Base-by-base conservation (phyloP, 2,888 invertebrate genomes). In the Lepas anatifera region DNA sequence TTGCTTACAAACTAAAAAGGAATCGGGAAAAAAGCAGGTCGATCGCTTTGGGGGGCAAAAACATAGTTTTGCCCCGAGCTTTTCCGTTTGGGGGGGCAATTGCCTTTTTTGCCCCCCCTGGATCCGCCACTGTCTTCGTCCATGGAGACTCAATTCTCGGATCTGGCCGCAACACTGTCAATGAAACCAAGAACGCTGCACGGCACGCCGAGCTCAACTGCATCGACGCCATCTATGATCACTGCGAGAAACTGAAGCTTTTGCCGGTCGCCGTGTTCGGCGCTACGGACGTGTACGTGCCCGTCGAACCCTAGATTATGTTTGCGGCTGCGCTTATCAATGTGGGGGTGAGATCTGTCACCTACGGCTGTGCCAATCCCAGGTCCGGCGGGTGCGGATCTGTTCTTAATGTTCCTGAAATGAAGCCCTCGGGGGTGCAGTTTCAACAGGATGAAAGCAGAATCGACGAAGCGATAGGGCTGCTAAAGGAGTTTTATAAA, bases 251-350 rank as follows among this genome's bases (percentile, higher is more conserved):
- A 18, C 63, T 43, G 18, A 63, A 46, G 10, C 10, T 69, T 10
- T 46, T 68, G 16, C 43, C 67, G 35, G 78, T 78, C 58, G 78
- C 83, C 67, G 83, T 88, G 58, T 88, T 90, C 78, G 78, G 81
- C 72, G 81, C 87, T 74, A 83, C 90, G 67, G 84, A 84, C 74
- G 75, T 84, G 11, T 84, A 81, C 76, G 97, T 99, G 4, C 98
- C 96, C 2, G 95, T 98, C 1, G 99, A 99, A 80, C 99, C 99
- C 0, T 99, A 99, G 80, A 93, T 98, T 72, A 99, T 99, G 99
- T 99, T 99, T 82, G 89, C 89, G 4, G 71, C 70, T 22, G 63
- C 71, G 32, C 46, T 94, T 22, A 86, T 87, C 77, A 84, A 87
- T 75, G 81, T 93, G 68, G 82, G 84, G 75, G 84, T 97, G 29